Evolutionary conservation across 2,113 vertebrate species (phyloP), one percentile per base, ranked within the genome.

Genomic region (Hystrix brachyura): DNA sequence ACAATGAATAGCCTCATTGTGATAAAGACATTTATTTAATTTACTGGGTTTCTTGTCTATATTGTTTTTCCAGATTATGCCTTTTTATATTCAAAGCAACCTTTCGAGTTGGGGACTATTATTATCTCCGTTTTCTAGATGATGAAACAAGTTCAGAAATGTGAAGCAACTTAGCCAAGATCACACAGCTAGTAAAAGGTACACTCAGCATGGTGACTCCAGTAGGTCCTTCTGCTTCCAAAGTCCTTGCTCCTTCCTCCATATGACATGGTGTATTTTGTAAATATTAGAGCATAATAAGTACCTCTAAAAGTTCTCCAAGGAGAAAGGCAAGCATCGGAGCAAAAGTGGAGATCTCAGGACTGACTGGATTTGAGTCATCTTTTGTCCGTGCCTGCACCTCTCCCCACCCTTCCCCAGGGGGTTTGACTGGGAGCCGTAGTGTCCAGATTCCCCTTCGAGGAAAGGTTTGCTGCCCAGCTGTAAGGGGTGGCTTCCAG

Each of bases 141-240:
- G 21, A 95, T 25, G 7, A 69, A 81, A 96, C n/a, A 38, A 69
- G 53, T 43, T 93, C 23, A 34, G 46, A 90, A 59, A 91, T 6
- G 53, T 92, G 9, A 94, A 97, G 69, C 78, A 91, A 74, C 19
- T 74, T 80, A 62, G 6, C 57, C 51, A 93, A 86, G 57, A 76
- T 23, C 25, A 32, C 38, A 80, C 8, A 59, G 32, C 21, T 53
- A 23, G 12, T 88, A 18, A 90, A 17, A 81, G 29, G 46, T 32
- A 51, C 15, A 13, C 43, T 5, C 53, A 64, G 53, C 23, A 59
- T 1, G 38, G 62, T 91, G 29, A 82, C 25, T 78, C 72, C 67
- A 15, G 34, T 53, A 90, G 57, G 5, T 72, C 48, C 18, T 87
- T 92, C 43, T 55, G 15, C 67, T 92, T 96, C 74, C 55, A 90